Conservation (phyloP, 2,888 invertebrate genomes). For the Tipula helvola region DNA sequence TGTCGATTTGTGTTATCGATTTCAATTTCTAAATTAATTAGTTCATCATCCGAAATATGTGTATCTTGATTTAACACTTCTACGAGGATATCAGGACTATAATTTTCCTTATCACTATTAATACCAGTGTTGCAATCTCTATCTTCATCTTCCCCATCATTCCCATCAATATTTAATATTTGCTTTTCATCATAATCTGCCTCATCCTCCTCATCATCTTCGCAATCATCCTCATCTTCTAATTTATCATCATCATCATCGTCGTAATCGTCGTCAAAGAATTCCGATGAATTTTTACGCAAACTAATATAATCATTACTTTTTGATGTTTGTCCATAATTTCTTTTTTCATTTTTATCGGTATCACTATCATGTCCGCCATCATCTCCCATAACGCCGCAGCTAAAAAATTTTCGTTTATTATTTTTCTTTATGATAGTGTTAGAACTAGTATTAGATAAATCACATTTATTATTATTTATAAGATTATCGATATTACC, state of each 20-base stretch:
- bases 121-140: background rate
- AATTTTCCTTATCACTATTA: background rate
- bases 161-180: background rate
- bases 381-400: background rate
- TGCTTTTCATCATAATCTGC: background rate
- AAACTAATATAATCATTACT: slow-evolving; percentile 5
- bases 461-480: background rate
- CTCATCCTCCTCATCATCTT: background rate
- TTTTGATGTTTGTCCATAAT: background rate
- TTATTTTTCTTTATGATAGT: background rate
- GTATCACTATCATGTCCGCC: background rate
- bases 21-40: slow-evolving; percentile 17
- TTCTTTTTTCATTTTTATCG: background rate
- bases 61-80: background rate
- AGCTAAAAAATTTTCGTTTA: background rate
- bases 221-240: background rate
- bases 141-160: background rate
- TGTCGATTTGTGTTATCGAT: background rate
- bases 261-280: background rate
- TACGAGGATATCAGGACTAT: background rate
- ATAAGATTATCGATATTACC: background rate
- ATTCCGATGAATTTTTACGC: background rate
- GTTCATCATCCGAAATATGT: slow-evolving; percentile 10
- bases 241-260: background rate
- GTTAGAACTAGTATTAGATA: background rate